A percentile compares a stretch with the other conserved stretches of the same genome.
Conservation (phyloP, 2,113 vertebrate species). For the Felis chaus region DNA sequence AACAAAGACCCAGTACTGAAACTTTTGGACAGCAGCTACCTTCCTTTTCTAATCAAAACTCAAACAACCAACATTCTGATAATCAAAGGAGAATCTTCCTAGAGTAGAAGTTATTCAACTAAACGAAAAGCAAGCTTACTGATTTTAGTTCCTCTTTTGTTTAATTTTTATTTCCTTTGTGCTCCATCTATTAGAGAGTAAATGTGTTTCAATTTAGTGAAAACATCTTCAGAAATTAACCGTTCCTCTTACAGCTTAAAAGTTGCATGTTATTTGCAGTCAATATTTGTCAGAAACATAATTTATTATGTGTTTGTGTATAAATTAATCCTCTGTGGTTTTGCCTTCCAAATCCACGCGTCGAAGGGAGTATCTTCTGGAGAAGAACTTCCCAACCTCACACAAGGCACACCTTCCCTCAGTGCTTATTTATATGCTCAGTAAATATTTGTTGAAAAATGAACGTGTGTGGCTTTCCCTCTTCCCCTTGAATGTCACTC, state of each 20-base stretch:
- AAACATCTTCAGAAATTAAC: slow-evolving; percentile 54
- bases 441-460: slow-evolving; percentile 4
- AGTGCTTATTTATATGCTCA: background rate
- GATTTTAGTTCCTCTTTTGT: background rate
- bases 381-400: background rate
- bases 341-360: background rate
- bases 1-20: background rate
- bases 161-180: slow-evolving; percentile 56
- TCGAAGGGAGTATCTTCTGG: background rate
- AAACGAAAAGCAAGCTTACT: slow-evolving; percentile 24
- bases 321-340: background rate
- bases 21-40: slow-evolving; percentile 15
- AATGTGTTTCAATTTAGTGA: slow-evolving; percentile 35
- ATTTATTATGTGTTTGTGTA: background rate
- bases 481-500: background rate
- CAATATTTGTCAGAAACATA: background rate
- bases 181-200: background rate
- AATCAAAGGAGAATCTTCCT: slow-evolving; percentile 40
- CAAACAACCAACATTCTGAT: slow-evolving; percentile 2
- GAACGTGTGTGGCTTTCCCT: background rate
- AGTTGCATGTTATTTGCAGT: background rate
- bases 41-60: slow-evolving; percentile 33
- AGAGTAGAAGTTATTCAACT: background rate
- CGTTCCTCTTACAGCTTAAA: background rate
- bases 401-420: background rate